Conservation (phyloP, 1,140 invertebrate genomes). For the Drosophila dunni region DNA sequence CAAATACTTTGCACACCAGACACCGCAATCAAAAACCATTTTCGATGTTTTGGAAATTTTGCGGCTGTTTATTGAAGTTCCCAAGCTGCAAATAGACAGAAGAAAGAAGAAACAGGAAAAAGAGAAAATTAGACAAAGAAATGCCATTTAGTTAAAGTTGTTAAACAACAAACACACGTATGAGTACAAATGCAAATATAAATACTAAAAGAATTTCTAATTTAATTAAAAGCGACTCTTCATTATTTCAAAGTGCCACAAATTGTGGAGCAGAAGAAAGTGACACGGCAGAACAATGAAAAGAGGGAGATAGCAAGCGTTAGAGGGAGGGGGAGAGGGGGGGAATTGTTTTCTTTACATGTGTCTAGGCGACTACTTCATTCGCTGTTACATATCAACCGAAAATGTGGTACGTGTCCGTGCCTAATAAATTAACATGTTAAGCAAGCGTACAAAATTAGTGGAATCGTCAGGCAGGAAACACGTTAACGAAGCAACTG, state of each 20-base stretch:
- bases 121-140: constrained; percentile 42
- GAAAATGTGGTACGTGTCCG: constrained; percentile 54
- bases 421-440: constrained; percentile 79
- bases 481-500: neutral
- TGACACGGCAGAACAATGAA: neutral
- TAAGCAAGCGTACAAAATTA: constrained; percentile 59
- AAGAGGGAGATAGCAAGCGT: too few species aligned
- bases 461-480: constrained; percentile 32
- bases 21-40: constrained; percentile 86
- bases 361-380: constrained; percentile 44
- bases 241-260: constrained; percentile 63
- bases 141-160: constrained; percentile 17
- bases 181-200: neutral
- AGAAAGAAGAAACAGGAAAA: neutral
- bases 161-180: constrained; percentile 5
- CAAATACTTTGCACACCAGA: constrained; percentile 89
- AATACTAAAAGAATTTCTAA: constrained; percentile 20
- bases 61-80: constrained; percentile 58
- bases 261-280: constrained; percentile 28
- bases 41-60: constrained; percentile 80
- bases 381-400: constrained; percentile 52
- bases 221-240: constrained; percentile 43
- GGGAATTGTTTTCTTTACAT: constrained; percentile 26
- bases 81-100: constrained; percentile 55
- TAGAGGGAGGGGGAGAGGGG: neutral